Evolutionary conservation across 1,140 invertebrate genomes (phyloP).

Genomic region (Potamilus streckersoni): DNA sequence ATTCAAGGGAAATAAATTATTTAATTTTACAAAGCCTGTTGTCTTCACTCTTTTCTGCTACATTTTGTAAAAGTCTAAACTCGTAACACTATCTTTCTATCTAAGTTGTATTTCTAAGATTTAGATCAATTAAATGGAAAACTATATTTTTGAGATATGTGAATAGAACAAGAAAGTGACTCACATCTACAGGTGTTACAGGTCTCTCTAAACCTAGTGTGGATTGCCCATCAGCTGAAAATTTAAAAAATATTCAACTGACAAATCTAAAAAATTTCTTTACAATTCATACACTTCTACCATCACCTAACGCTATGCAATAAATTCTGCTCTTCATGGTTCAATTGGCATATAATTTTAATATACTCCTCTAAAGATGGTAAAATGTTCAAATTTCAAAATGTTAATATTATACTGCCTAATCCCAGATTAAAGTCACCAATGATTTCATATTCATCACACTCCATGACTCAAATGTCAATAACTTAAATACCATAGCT

Average conservation of each 20-base stretch:
- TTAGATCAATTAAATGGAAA: too few relatives aligned
- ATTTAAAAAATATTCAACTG: conserved; percentile 2
- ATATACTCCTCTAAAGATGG: neutral
- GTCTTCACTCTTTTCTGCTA: too few relatives aligned
- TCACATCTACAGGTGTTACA: conserved; percentile 63
- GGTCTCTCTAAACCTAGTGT: conserved; percentile 56
- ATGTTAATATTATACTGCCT: too few relatives aligned
- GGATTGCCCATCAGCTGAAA: conserved; percentile 38
- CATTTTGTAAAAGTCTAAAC: too few relatives aligned
- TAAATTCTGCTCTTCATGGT: neutral
- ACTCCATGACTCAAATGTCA: too few relatives aligned
- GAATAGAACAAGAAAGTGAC: conserved; percentile 12
- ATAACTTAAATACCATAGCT: too few relatives aligned
- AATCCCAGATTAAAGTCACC: too few relatives aligned
- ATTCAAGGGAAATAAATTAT: too few relatives aligned
- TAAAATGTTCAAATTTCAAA: neutral
- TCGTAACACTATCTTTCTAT: too few relatives aligned
- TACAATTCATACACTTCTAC: neutral
- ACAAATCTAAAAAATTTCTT: neutral
- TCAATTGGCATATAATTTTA: neutral
- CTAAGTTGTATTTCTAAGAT: too few relatives aligned
- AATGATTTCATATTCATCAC: too few relatives aligned
- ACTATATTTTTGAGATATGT: neutral
- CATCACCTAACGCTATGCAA: neutral
- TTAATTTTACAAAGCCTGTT: too few relatives aligned